Base-by-base conservation (phyloP, 2,113 vertebrate species). In the Circaetus gallicus region DNA sequence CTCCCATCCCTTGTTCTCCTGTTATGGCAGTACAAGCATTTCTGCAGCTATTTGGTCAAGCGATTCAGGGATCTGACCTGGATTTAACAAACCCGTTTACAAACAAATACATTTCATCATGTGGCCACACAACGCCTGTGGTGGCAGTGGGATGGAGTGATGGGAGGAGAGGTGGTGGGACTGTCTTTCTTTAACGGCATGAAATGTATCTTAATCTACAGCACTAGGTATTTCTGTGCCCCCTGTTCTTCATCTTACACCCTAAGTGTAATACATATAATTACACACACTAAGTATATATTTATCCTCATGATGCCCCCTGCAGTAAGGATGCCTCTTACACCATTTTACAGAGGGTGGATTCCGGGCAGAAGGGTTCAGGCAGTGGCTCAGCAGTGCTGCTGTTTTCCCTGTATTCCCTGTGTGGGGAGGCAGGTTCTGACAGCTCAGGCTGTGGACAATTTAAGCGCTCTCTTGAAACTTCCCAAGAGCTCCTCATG, bases 51-150 rank as follows among this genome's bases (percentile, higher is more conserved):
- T 38, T 55, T 38, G 49, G 4, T 31, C n/a, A 26, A 55, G n/a
- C 1, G 1, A 1, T 72, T 58, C n/a, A 16, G 29, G 67, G 63
- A 3, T 65, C 38, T 80, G 47, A 17, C 17, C 69, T 16, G 31
- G 28, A 3, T 47, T 77, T 43, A 11, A n/a, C 20, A 28, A 73
- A 34, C 11, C 8, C 13, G 0, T 22, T 86, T 16, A 13, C 0
- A 0, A 49, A 7, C 59, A 67, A 34, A 63, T 13, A 9, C 38
- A 22, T 13, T 29, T 66, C 31, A 1, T 26, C 19, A 4, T 8
- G 72, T 53, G 61, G 8, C 32, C 58, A 8, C 62, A 11, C 50
- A 15, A 1, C 0, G 0, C 19, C 20, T 7, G 63, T 40, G 58
- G n/a, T 69, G 76, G 53, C 78, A 17, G 0, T 13, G 38, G 55